phyloP scores from a whole-genome alignment of 2,113 vertebrate species.

The Australoheros scitulus region DNA sequence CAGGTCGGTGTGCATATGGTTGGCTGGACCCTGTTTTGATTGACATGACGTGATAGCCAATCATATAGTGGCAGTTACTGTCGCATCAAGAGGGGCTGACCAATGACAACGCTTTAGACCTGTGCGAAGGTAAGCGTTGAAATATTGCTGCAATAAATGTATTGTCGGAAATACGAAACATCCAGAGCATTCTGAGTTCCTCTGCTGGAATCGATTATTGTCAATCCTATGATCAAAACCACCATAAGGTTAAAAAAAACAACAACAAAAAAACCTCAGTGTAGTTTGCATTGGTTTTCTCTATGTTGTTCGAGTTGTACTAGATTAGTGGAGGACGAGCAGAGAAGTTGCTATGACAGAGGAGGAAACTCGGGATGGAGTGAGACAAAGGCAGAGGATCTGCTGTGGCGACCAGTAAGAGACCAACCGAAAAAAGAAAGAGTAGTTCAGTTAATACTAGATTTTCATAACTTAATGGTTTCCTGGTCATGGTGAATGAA shows the following conservation, averaged over 20 bases:
- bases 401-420: not conserved
- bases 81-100: conserved; percentile 44
- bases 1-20: conserved; percentile 27
- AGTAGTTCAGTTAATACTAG: not conserved
- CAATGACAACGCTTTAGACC: conserved; percentile 54
- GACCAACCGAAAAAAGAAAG: not conserved
- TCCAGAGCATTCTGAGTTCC: not conserved
- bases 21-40: conserved; percentile 33
- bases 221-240: not conserved
- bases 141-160: conserved; percentile 31
- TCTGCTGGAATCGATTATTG: not conserved
- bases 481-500: not conserved
- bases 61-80: conserved; percentile 27
- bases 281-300: too few species aligned
- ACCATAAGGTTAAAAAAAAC: too few species aligned
- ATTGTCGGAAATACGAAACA: not conserved
- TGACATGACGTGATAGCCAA: conserved; percentile 64
- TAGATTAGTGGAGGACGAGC: too few species aligned
- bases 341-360: too few species aligned
- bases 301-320: not conserved
- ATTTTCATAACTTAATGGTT: not conserved
- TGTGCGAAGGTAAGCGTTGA: conserved; percentile 50
- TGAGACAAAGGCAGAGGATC: too few species aligned
- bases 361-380: too few species aligned
- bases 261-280: too few species aligned